phyloP scores from a whole-genome alignment of 2,113 vertebrate genomes.

The Odontophorus gujanensis region DNA sequence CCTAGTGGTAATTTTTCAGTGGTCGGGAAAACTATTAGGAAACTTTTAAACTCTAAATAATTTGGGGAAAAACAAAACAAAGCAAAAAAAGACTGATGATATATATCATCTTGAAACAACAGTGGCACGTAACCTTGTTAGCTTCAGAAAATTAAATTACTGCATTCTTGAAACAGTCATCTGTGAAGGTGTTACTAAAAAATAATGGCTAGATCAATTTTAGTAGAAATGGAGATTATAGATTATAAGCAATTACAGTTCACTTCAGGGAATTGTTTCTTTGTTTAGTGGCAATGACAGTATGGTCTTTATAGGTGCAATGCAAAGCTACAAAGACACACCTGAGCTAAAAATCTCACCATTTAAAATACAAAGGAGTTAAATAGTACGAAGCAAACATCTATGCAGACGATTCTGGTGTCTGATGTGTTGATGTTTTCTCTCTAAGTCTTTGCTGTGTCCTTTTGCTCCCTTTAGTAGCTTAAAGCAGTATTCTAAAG shows the following conservation, averaged over 20 bases:
- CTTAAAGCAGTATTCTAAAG: background rate
- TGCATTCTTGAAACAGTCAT: background rate
- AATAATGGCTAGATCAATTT: background rate
- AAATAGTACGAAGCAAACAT: background rate
- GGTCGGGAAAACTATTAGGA: background rate
- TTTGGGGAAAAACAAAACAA: background rate
- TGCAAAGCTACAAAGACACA: background rate
- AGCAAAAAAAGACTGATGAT: background rate
- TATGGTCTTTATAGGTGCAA: background rate
- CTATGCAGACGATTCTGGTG: background rate
- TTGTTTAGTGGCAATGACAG: background rate
- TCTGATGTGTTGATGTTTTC: background rate
- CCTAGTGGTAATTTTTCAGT: background rate
- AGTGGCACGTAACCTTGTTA: constrained; percentile 4
- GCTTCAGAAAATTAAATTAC: background rate
- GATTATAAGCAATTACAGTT: background rate
- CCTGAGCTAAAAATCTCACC: background rate
- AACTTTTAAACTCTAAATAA: background rate
- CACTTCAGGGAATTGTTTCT: background rate
- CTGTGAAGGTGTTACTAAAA: background rate
- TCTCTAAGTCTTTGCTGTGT: background rate
- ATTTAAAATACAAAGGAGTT: background rate
- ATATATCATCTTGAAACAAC: background rate
- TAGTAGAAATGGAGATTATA: background rate
- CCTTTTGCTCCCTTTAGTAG: background rate